Evolutionary conservation across 1,140 invertebrate species (phyloP).

Genomic region (Rhopalosiphum maidis): DNA sequence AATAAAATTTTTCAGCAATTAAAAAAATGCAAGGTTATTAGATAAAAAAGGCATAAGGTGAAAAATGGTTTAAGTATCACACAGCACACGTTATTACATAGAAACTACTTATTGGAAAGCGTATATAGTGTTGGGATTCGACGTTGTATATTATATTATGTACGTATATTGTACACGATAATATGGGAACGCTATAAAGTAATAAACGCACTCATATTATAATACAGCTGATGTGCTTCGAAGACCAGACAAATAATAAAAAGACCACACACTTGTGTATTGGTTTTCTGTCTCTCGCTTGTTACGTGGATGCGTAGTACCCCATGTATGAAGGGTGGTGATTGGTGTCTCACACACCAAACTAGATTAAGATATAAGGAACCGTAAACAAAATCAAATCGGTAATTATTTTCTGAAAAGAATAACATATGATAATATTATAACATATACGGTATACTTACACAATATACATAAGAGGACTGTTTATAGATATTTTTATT

Average conservation of each 20-base stretch:
- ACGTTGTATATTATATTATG: not conserved
- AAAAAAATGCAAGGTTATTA: not conserved
- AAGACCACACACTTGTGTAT: not conserved
- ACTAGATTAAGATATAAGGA: constrained; percentile 10
- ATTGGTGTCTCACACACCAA: not conserved
- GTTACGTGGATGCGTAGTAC: not conserved
- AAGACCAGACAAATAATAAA: constrained; percentile 2
- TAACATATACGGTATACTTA: not conserved
- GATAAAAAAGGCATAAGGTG: not conserved
- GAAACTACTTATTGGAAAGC: not conserved
- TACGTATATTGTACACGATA: not conserved
- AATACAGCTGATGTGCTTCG: not conserved
- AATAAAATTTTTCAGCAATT: not conserved
- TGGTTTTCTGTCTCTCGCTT: not conserved
- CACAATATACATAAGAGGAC: too few species aligned
- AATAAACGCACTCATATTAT: not conserved
- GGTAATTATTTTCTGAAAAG: constrained; percentile 19
- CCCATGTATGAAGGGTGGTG: not conserved
- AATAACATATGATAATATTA: constrained; percentile 14
- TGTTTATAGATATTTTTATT: not conserved
- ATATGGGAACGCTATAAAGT: not conserved
- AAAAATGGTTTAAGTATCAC: not conserved
- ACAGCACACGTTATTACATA: not conserved
- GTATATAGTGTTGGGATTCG: not conserved
- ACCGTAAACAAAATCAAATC: constrained; percentile 43